Evolutionary conservation across 2,797 vertebrate genomes (phyloP).

Genomic region (Hozukius guyotensis): DNA sequence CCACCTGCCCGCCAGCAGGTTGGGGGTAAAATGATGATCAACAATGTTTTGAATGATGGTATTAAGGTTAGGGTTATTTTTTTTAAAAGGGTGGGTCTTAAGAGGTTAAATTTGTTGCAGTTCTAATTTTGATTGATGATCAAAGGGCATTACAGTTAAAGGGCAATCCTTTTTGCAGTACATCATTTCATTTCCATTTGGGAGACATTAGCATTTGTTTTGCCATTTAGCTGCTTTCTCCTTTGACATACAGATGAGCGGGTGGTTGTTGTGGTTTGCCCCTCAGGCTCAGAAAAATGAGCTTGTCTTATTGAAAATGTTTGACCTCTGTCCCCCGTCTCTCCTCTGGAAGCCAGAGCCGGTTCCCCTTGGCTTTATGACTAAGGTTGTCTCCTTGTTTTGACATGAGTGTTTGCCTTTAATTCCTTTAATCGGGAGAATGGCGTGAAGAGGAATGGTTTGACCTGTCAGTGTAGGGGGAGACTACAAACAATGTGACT

Average conservation of each 20-base stretch:
- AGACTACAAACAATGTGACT: slow-evolving; percentile 42
- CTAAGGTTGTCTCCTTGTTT: slow-evolving; percentile 29
- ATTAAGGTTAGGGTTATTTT: no score
- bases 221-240: neutral
- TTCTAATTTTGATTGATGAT: neutral
- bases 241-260: slow-evolving; percentile 6
- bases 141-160: neutral
- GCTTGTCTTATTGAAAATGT: slow-evolving; percentile 36
- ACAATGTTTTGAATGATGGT: no score
- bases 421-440: slow-evolving; percentile 60
- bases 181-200: neutral
- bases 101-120: neutral
- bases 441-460: slow-evolving; percentile 37
- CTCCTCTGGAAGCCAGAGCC: slow-evolving; percentile 27
- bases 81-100: no score
- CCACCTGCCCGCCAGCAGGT: no score
- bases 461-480: slow-evolving; percentile 26
- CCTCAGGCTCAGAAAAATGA: slow-evolving; percentile 43
- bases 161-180: neutral
- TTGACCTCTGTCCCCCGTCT: slow-evolving; percentile 47
- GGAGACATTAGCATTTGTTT: slow-evolving; percentile 8
- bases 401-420: slow-evolving; percentile 41
- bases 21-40: no score
- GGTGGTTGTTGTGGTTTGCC: slow-evolving; percentile 23
- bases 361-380: slow-evolving; percentile 28